Base-by-base conservation (phyloP, 2,888 invertebrate species). In the Nowickia ferox region DNA sequence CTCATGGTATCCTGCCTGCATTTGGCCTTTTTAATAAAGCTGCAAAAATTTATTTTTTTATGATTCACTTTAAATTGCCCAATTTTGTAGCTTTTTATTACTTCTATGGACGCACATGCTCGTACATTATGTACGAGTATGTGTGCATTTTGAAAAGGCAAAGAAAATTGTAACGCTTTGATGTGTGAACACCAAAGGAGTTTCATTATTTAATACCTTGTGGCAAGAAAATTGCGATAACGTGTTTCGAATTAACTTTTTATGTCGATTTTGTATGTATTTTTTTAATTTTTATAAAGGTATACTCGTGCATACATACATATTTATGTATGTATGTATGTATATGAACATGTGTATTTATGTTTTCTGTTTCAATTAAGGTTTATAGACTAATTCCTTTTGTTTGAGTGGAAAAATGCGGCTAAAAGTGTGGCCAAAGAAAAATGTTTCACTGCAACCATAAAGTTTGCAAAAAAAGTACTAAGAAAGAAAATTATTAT, bases 171-270 rank as follows among this genome's bases (percentile, higher is more conserved):
- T 82, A 87, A 84, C 74, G 87, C 87, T 87, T 87, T 87, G 87
- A 87, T 87, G 87, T 87, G 87, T 86, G 87, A 87, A 87, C 87
- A 87, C 84, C 81, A 82, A 84, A 84, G 85, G 78, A 86, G 84
- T 84, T 84, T 78, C 78, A 79, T 84, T 78, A 77, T 82, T 71
- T 84, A 71, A 81, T 82, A 82, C 75, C 87, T 79, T 87, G 85
- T 85, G 78, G 87, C 81, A 87, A 83, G 84, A 91, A 91, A 91
- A 91, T 91, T 91, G 90, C 90, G 89, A 89, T 91, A 90, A 91
- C 91, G 91, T 91, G 91, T 90, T 89, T 90, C 87, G 91, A 91
- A 91, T 91, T 91, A 91, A 91, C 91, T 91, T 91, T 89, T 80
- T 66, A 68, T 81, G 61, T 48, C 51, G 65, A 72, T 75, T 81